Evolutionary conservation across 2,888 invertebrate genomes (phyloP).

Genomic region (Drosophila crucigera): DNA sequence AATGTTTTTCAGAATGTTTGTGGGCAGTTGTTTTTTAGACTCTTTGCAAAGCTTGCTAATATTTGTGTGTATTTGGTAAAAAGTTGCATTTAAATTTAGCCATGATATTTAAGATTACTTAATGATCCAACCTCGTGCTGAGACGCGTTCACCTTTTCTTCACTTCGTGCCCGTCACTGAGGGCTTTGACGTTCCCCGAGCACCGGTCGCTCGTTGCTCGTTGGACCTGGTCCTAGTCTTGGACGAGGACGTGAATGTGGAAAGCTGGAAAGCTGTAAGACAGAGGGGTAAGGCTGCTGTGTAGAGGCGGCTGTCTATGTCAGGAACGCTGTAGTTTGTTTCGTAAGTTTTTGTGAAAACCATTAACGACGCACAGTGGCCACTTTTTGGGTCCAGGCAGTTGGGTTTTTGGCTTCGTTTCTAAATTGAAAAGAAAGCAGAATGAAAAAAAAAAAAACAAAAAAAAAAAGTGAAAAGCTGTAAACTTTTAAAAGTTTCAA

Average conservation of each 20-base stretch:
- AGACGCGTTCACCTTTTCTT: slow-evolving; percentile 2
- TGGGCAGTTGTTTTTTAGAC: not conserved
- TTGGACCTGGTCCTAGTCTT: not conserved
- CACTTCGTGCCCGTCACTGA: slow-evolving; percentile 27
- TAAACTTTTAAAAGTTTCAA: slow-evolving; percentile 78
- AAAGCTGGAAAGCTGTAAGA: slow-evolving; percentile 8
- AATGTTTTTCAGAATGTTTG: not conserved
- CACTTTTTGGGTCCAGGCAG: slow-evolving; percentile 43
- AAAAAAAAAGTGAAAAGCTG: slow-evolving; percentile 73
- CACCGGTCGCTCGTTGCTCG: slow-evolving; percentile 34
- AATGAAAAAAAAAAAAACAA: slow-evolving; percentile 48
- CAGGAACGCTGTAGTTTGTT: slow-evolving; percentile 71
- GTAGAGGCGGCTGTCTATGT: slow-evolving; percentile 34
- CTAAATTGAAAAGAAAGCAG: slow-evolving; percentile 68
- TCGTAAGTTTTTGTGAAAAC: slow-evolving; percentile 73
- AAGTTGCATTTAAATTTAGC: not conserved
- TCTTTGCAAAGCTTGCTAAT: not conserved
- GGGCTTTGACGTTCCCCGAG: slow-evolving; percentile 63
- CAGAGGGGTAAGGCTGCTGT: not conserved
- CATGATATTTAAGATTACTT: slow-evolving; percentile 1
- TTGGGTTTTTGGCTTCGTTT: slow-evolving; percentile 28
- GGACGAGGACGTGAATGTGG: not conserved
- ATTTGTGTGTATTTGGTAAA: not conserved
- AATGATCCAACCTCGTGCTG: slow-evolving; percentile 34
- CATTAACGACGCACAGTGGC: slow-evolving; percentile 75